Evolutionary conservation across 2,113 vertebrate species (phyloP), one percentile per base, ranked within the genome.

Genomic region (Taxidea taxus): DNA sequence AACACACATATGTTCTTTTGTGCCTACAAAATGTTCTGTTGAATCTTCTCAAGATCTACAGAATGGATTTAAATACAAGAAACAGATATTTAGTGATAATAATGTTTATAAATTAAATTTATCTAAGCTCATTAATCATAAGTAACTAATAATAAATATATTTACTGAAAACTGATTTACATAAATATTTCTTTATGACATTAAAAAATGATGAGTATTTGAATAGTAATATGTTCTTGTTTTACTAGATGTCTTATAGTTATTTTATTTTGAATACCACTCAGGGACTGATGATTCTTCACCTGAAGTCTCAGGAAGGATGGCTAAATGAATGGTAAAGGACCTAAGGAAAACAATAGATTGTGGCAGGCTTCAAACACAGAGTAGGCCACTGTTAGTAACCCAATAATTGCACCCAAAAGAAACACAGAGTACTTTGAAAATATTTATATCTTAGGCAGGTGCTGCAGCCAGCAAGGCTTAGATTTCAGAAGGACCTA

Each of bases 41-140:
- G 25, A 92, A 56, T 44, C 14, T 66, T 84, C 12, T 90, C 14
- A 78, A 84, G 64, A 77, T 14, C 7, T n/a, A 3, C 23, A 18
- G 12, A 5, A 14, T 90, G 4, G 6, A 90, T 49, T 91, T 75
- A 91, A 93, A 81, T 18, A 88, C 10, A 27, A 68, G 4, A n/a
- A 92, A 47, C 0, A 58, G 3, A 47, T 39, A 1, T 34, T 56
- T 21, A 66, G 10, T 80, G 5, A n/a, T 68, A 68, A 9, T 62
- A 58, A 74, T 64, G 9, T 15, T 16, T 54, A 88, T 15, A 92
- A 54, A 66, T 86, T 82, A 93, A 96, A 42, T 93, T 54, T 82
- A 77, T 60, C 13, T 14, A 58, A 77, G 34, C 44, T 51, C 58
- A 49, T 42, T 39, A 62, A 84, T 84, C 3, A 37, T 12, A 16